Evolutionary conservation across 2,888 invertebrate genomes (phyloP).

Genomic region (Andricus quercusramuli): DNA sequence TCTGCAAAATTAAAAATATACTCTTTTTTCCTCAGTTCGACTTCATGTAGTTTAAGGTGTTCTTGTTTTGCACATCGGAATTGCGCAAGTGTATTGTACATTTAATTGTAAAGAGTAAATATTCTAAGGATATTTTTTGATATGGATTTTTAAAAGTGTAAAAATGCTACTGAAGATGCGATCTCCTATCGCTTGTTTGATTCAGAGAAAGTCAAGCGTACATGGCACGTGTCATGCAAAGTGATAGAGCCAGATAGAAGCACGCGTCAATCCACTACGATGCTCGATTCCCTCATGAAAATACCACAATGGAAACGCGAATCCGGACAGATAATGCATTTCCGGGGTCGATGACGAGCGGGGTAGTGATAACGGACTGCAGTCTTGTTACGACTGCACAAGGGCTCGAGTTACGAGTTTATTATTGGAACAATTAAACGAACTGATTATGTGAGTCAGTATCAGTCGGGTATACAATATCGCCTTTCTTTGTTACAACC

Average conservation of each 20-base stretch:
- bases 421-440: slow-evolving; percentile 55
- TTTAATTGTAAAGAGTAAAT: background rate
- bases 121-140: background rate
- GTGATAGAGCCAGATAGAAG: slow-evolving; percentile 28
- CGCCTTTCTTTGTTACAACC: background rate
- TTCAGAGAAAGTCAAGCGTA: slow-evolving; percentile 49
- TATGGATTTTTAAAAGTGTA: background rate
- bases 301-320: slow-evolving; percentile 57
- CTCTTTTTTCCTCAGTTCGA: too few species aligned
- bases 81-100: too few species aligned
- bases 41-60: too few species aligned
- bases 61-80: too few species aligned
- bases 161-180: background rate
- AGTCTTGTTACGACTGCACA: slow-evolving; percentile 51
- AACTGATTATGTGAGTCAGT: slow-evolving; percentile 50
- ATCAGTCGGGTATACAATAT: slow-evolving; percentile 44
- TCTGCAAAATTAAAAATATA: too few species aligned
- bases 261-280: slow-evolving; percentile 39
- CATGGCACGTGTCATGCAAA: slow-evolving; percentile 45
- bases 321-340: slow-evolving; percentile 61
- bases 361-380: slow-evolving; percentile 46
- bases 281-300: slow-evolving; percentile 44
- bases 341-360: slow-evolving; percentile 61
- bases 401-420: slow-evolving; percentile 58
- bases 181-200: slow-evolving; percentile 38